These are phyloP conservation scores for Procambarus clarkii DNA, from an alignment of 1,140 invertebrate species.

Conservation along the genomic window DNA sequence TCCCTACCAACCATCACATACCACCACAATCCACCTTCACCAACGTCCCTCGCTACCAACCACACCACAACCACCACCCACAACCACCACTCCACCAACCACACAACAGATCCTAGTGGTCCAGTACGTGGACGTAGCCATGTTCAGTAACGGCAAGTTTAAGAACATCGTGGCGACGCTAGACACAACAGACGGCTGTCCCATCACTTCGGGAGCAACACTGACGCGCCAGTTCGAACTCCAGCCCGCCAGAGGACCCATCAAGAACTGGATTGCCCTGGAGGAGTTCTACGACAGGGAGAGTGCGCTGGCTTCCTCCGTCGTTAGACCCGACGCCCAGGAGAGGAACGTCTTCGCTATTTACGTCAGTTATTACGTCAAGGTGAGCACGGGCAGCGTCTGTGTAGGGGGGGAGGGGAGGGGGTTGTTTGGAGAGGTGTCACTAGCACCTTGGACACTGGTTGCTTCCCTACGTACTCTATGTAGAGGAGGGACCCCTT, in stretches of 20 bases:
- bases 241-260: constrained; percentile 84
- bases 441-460: no score
- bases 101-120: constrained; percentile 83
- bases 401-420: no score
- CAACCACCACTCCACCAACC: background rate
- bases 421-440: no score
- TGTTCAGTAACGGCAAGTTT: constrained; percentile 99
- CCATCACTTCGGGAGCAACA: constrained; percentile 80
- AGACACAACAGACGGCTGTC: constrained; percentile 85
- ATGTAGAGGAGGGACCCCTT: no score
- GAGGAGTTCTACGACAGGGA: constrained; percentile 86
- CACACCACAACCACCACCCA: no score
- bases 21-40: no score
- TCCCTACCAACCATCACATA: no score
- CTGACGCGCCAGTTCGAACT: constrained; percentile 82
- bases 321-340: constrained; percentile 78
- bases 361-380: constrained; percentile 92
- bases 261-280: constrained; percentile 88
- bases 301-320: constrained; percentile 83
- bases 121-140: constrained; percentile 97
- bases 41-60: no score
- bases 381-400: constrained; percentile 80
- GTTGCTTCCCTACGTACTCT: no score
- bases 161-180: constrained; percentile 93
- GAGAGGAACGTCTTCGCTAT: constrained; percentile 82